These are phyloP conservation scores for Pseudochirops corinnae DNA, from an alignment of 2,797 vertebrate species.

Conservation along the genomic window DNA sequence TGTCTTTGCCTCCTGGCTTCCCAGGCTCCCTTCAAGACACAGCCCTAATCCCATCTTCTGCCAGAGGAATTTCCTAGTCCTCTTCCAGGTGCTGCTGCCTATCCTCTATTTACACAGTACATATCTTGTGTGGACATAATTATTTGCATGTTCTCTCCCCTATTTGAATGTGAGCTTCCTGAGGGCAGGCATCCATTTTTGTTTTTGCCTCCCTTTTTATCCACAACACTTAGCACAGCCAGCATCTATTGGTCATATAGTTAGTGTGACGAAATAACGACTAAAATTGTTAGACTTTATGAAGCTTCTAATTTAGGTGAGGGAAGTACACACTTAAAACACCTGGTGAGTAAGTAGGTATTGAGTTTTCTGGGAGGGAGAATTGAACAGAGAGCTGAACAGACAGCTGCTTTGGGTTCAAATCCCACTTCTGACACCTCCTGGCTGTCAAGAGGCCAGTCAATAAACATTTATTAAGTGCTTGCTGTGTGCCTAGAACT, in stretches of 20 bases:
- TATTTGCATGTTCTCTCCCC: neutral
- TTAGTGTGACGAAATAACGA: no score
- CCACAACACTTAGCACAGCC: neutral
- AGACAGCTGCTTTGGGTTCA: neutral
- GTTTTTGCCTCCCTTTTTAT: neutral
- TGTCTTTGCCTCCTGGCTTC: neutral
- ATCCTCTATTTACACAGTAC: neutral
- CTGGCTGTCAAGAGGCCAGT: neutral
- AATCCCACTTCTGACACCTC: neutral
- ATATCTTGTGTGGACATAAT: neutral
- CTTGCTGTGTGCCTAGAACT: neutral
- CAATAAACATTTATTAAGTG: neutral
- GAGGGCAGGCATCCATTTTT: neutral
- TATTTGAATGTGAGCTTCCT: neutral
- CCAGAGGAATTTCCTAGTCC: neutral
- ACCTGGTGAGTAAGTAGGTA: no score
- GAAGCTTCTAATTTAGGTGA: neutral
- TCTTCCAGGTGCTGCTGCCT: neutral
- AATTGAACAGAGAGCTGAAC: no score
- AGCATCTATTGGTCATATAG: neutral
- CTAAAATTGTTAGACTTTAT: neutral
- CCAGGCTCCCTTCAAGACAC: neutral
- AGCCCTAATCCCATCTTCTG: neutral
- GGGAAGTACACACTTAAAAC: no score
- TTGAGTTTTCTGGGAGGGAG: no score